These are phyloP conservation scores for Rattus norvegicus DNA, from an alignment of 2,113 vertebrate species.

Conservation along the genomic window GRCr8 NC_086039.1:33797501-33798000, in stretches of 20 bases:
- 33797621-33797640: conserved; percentile 29
- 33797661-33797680: not conserved
- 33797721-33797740: not conserved
- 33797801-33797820: not conserved
- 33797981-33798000: not conserved
- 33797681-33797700: not conserved
- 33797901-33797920: not conserved
- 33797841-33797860: not conserved
- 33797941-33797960: not conserved
- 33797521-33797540: conserved; percentile 61
- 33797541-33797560: conserved; percentile 55
- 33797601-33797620: conserved; percentile 48
- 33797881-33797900: not conserved
- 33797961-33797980: too few relatives aligned
- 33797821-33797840: not conserved
- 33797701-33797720: not conserved
- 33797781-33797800: not conserved
- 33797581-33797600: conserved; percentile 48
- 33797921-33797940: not conserved
- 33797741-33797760: not conserved
- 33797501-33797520: conserved; percentile 57
- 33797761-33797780: not conserved
- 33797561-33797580: conserved; percentile 44
- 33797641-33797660: not conserved
- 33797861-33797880: not conserved